Conservation (phyloP, 2,888 invertebrate genomes). For the Bellardia bayeri region DNA sequence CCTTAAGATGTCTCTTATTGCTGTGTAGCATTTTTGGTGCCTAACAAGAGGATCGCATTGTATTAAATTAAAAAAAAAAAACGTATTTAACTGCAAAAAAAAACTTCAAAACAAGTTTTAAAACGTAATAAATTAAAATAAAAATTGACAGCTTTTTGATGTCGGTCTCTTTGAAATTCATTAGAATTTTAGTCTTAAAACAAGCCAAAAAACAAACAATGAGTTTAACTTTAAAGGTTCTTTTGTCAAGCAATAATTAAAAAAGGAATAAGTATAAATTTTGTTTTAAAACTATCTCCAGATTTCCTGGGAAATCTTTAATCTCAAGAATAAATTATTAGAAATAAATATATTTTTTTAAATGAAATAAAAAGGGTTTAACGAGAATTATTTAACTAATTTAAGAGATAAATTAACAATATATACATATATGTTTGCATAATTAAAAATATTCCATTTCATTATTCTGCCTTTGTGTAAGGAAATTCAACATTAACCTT, state of each 20-base stretch:
- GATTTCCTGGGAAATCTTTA: slow-evolving; percentile 33
- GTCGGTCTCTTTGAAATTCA: slow-evolving; percentile 71
- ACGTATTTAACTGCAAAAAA: not conserved
- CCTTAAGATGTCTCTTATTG: not conserved
- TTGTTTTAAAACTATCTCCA: not conserved
- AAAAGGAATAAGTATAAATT: slow-evolving; percentile 1
- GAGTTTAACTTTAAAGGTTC: not conserved
- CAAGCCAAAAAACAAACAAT: slow-evolving; percentile 6
- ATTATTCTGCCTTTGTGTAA: not conserved
- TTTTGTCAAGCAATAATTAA: slow-evolving; percentile 19
- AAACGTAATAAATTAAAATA: slow-evolving; percentile 49
- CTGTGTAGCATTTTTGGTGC: not conserved
- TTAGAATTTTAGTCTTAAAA: slow-evolving; percentile 55
- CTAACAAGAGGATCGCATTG: slow-evolving; percentile 14
- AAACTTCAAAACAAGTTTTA: not conserved
- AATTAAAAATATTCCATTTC: not conserved
- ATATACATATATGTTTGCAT: not conserved
- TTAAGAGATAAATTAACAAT: not conserved
- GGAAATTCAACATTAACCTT: not conserved
- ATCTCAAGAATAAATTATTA: slow-evolving; percentile 39
- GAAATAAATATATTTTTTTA: not conserved
- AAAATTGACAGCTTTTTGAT: slow-evolving; percentile 62
- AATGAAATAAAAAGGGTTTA: not conserved
- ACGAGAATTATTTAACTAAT: not conserved
- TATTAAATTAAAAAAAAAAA: not conserved